phyloP scores from a whole-genome alignment of 30 jellyfish, hydroid and myxozoan genomes.

The Hydra vulgaris region DNA sequence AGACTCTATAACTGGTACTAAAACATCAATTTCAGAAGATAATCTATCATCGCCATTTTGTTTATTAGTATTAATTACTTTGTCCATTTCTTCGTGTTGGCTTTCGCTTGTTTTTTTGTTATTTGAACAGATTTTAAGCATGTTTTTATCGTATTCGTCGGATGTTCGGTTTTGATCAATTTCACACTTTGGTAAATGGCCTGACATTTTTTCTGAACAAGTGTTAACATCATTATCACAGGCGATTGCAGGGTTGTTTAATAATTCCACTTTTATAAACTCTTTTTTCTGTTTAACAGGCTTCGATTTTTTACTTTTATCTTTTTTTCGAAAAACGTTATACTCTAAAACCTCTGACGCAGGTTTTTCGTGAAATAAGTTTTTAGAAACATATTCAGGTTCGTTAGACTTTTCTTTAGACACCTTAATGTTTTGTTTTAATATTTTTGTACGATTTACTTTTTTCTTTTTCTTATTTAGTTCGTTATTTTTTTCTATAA shows the following conservation, averaged over 20 bases:
- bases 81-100: not conserved
- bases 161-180: not conserved
- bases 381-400: slow-evolving; percentile 19
- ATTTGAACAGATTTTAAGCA: not conserved
- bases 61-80: not conserved
- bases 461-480: slow-evolving; percentile 13
- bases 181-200: not conserved
- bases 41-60: not conserved
- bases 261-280: not conserved
- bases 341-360: slow-evolving; percentile 4
- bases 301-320: not conserved
- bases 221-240: not conserved
- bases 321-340: slow-evolving; percentile 18
- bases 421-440: not conserved
- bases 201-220: not conserved
- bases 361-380: slow-evolving; percentile 2
- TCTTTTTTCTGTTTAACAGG: not conserved
- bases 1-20: not conserved
- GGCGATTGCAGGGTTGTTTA: not conserved
- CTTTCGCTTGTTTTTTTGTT: not conserved
- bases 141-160: not conserved
- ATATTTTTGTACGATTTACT: not conserved
- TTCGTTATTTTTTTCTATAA: slow-evolving; percentile 1
- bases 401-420: slow-evolving; percentile 1
- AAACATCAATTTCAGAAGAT: not conserved